Evolutionary conservation across 2,797 vertebrate species (phyloP), one percentile per base, ranked within the genome.

Genomic region (Coregonus ussuriensis): DNA sequence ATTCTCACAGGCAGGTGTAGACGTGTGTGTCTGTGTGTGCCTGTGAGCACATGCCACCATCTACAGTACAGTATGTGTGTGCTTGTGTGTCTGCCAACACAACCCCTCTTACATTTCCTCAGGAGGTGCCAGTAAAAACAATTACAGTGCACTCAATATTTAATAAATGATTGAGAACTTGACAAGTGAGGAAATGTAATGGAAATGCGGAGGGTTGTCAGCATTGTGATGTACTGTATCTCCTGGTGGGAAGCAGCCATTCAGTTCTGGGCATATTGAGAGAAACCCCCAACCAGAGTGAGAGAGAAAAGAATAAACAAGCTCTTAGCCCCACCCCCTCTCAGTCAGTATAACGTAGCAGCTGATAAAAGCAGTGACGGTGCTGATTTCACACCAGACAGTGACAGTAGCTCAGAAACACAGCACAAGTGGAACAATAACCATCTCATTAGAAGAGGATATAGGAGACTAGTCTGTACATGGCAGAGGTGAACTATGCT

Each of bases 401-500:
- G 6, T 15, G 6, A 37, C 47, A 72, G 1, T 62, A n/a, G 1
- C 51, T 74, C 74, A 74, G 6, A 7, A 63, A 76, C 74, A 80
- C 74, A 47, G 3, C 41, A 13, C 41, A 21, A 18, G 63, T 81
- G 80, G 75, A 1, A 75, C 13, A 6, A n/a, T 52, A 72, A 71
- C n/a, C n/a, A 75, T 2, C 66, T 25, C 7, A 80, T 33, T 78
- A 73, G 37, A 77, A 74, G 76, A 87, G 68, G 70, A 78, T 52
- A 82, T 67, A 77, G 74, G 52, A 86, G 82, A 79, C 71, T 29
- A 16, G 33, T 81, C 79, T 85, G 91, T 94, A 88, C 93, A 95
- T 95, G 94, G 94, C 93, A 90, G 92, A 94, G 93, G 94, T 95
- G 88, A 94, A 79, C 75, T 84, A 47, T 35, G 7, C 37, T 74